Evolutionary conservation across 2,888 invertebrate species (phyloP).

Genomic region (Ichneumoninae sp.): DNA sequence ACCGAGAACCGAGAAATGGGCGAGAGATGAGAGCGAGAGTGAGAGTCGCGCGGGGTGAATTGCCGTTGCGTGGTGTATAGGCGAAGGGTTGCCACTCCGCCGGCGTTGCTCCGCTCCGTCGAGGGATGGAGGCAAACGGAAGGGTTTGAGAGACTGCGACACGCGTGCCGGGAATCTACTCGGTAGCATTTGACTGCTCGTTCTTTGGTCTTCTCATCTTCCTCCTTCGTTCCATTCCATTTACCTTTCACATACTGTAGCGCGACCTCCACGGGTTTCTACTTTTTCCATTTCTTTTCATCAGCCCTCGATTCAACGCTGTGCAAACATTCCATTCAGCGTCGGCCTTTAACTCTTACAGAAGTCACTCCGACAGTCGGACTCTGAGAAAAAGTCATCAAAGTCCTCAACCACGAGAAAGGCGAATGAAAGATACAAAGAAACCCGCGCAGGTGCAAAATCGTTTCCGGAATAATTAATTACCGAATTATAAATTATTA

Average conservation of each 20-base stretch:
- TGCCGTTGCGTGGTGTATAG: slow-evolving; percentile 32
- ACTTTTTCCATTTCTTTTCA: slow-evolving; percentile 63
- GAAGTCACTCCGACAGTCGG: slow-evolving; percentile 38
- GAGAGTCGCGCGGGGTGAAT: slow-evolving; percentile 48
- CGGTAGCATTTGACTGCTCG: slow-evolving; percentile 68
- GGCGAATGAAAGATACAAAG: not conserved
- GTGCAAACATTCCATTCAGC: slow-evolving; percentile 57
- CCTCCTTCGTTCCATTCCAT: slow-evolving; percentile 45
- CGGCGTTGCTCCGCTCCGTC: not conserved
- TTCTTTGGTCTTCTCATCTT: slow-evolving; percentile 49
- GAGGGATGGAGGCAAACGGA: slow-evolving; percentile 47
- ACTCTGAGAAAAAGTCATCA: slow-evolving; percentile 51
- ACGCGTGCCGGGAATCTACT: slow-evolving; percentile 67
- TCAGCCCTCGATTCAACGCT: slow-evolving; percentile 60
- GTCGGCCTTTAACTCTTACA: slow-evolving; percentile 41
- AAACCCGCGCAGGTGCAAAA: slow-evolving; percentile 19
- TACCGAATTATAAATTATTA: not conserved
- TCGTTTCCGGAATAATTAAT: slow-evolving; percentile 6
- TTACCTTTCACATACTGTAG: slow-evolving; percentile 51
- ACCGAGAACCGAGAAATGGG: slow-evolving; percentile 62
- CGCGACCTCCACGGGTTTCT: slow-evolving; percentile 14
- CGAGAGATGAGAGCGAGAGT: slow-evolving; percentile 47
- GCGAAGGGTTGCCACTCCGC: slow-evolving; percentile 21
- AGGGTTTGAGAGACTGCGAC: slow-evolving; percentile 47
- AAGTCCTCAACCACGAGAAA: slow-evolving; percentile 1